Conservation (phyloP, 2,797 vertebrate species). For the Coranthus polyacanthus region DNA sequence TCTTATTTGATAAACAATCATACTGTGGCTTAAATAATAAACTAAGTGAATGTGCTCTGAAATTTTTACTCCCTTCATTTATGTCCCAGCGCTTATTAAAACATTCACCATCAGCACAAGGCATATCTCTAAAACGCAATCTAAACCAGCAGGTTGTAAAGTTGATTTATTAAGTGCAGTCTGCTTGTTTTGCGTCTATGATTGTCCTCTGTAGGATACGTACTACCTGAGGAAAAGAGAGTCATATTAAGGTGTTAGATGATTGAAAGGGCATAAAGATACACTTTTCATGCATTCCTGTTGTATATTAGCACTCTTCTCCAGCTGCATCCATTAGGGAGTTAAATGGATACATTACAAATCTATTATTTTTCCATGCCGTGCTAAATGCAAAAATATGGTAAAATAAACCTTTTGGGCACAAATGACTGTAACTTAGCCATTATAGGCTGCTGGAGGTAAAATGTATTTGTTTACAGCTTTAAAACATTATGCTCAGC, state of each 20-base stretch:
- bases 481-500: constrained; percentile 17
- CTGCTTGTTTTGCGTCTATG: too few species aligned
- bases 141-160: constrained; percentile 30
- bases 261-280: too few species aligned
- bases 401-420: constrained; percentile 8
- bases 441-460: constrained; percentile 11
- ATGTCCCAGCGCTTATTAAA: neutral
- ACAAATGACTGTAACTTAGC: constrained; percentile 13
- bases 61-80: constrained; percentile 5
- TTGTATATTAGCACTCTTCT: neutral
- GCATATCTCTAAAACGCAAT: constrained; percentile 6
- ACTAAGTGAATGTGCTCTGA: too few species aligned
- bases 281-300: constrained; percentile 10
- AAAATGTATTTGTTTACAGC: constrained; percentile 21
- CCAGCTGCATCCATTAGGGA: constrained; percentile 1
- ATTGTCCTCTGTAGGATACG: too few species aligned
- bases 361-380: too few species aligned
- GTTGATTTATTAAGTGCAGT: constrained; percentile 36
- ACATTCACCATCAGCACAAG: constrained; percentile 4
- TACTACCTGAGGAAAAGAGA: too few species aligned
- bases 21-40: neutral
- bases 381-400: neutral
- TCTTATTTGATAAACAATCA: neutral
- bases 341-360: neutral
- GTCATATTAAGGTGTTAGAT: too few species aligned